Conservation (phyloP, 2,888 invertebrate species). For the Hemicrepidius hirtus region DNA sequence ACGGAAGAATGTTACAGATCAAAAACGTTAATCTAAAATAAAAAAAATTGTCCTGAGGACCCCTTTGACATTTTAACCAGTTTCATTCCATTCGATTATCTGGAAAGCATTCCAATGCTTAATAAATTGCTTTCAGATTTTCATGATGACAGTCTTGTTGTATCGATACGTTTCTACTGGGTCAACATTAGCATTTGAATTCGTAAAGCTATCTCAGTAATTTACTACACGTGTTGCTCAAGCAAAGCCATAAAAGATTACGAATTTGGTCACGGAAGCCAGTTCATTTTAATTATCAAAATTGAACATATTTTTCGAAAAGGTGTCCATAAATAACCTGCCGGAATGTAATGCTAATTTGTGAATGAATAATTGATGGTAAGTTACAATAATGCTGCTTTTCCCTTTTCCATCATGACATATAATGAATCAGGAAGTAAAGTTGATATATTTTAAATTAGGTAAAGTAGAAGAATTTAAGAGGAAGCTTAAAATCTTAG, state of each 20-base stretch:
- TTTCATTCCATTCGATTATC: background rate
- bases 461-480: background rate
- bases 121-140: conserved; percentile 22
- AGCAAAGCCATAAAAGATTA: conserved; percentile 22
- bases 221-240: conserved; percentile 30
- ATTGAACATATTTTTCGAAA: conserved; percentile 2
- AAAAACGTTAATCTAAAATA: no score
- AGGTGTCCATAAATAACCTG: background rate
- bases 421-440: no score
- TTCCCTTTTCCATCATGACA: no score
- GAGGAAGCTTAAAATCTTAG: background rate
- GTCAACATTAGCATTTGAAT: conserved; percentile 30
- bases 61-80: background rate
- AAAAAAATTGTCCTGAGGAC: background rate
- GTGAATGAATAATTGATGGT: background rate
- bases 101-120: conserved; percentile 1
- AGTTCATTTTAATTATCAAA: conserved; percentile 20
- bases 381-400: no score
- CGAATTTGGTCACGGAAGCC: conserved; percentile 15
- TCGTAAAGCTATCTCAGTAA: conserved; percentile 26
- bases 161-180: conserved; percentile 19
- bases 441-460: no score
- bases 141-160: conserved; percentile 11
- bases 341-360: conserved; percentile 1
- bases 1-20: no score